These are phyloP conservation scores for Unio delphinus DNA, from an alignment of 2,888 invertebrate genomes.

Conservation along the genomic window DNA sequence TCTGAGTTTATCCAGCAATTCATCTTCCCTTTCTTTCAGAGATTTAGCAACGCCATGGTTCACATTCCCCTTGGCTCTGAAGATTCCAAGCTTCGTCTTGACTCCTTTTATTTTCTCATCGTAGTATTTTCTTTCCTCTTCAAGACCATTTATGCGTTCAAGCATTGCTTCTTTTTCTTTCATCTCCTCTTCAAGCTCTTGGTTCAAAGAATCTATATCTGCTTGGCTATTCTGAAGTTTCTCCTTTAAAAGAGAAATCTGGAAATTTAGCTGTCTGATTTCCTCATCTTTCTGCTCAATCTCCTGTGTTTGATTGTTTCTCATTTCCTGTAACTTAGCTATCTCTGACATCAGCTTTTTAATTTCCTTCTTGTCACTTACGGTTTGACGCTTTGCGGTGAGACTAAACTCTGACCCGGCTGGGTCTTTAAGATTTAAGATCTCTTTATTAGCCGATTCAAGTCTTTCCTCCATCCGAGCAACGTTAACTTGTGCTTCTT, in stretches of 20 bases:
- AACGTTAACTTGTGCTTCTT: constrained; percentile 27
- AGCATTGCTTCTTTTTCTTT: constrained; percentile 14
- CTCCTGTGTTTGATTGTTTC: constrained; percentile 10
- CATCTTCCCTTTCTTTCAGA: no score
- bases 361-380: constrained; percentile 25
- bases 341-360: constrained; percentile 19
- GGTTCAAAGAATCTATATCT: not conserved
- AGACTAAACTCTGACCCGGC: constrained; percentile 21
- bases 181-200: constrained; percentile 17
- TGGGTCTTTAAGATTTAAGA: constrained; percentile 22
- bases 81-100: constrained; percentile 23
- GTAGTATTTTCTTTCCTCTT: constrained; percentile 24
- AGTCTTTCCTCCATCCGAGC: constrained; percentile 35
- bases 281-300: constrained; percentile 17
- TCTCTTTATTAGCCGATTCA: constrained; percentile 23
- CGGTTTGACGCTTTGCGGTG: constrained; percentile 25
- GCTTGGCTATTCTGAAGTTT: not conserved
- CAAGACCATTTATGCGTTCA: constrained; percentile 14
- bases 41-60: not conserved
- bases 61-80: constrained; percentile 26
- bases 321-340: constrained; percentile 7
- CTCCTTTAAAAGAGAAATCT: not conserved
- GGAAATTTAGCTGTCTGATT: constrained; percentile 12
- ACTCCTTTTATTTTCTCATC: constrained; percentile 24
- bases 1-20: no score